Base-by-base conservation (phyloP, 2,113 vertebrate genomes). In the Patagioenas fasciata region DNA sequence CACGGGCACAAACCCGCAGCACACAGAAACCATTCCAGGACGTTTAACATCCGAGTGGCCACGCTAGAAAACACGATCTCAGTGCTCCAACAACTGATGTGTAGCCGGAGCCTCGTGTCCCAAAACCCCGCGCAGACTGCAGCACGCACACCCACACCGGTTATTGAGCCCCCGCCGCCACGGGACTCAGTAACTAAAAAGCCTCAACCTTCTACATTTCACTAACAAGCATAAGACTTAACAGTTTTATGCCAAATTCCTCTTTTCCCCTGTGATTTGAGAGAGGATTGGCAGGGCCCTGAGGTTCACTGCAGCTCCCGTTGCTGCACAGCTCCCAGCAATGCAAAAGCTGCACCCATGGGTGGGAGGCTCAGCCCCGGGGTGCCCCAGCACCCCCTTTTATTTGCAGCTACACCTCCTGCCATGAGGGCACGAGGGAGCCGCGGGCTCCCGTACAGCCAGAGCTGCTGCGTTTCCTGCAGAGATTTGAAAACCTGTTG, bases 401-500 rank as follows among this genome's bases (percentile, higher is more conserved):
- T 11, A 3, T 44, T 82, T 14, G 70, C 79, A 25, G 81, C 82
- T 61, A 31, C 17, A 11, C 28, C 94, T 80, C 86, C 65, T 89
- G 67, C 40, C 71, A 25, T 82, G 69, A 91, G 71, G 80, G 85
- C 20, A 5, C 12, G 15, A 84, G 65, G 89, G 85, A 89, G 89
- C 72, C 13, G 72, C 0, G 29, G 80, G 89, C 81, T 96, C 92
- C 93, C 32, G 9, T 20, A 58, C 50, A 88, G 89, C 65, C 80
- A 94, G 85, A 62, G 2, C 91, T 6, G 21, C 80, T 60, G 2
- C 36, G 47, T 94, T 97, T 97, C 96, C 97, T 85, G 74, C 89
- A 94, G 81, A 96, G 94, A 95, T 96, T 80, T 94, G 88, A 97
- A 97, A 98, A 97, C 94, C 92, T 97, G 95, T 25, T 91, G 89